Base-by-base conservation (phyloP, 92 coral and sea anemone genomes). In the Phenganax stokvisi region DNA sequence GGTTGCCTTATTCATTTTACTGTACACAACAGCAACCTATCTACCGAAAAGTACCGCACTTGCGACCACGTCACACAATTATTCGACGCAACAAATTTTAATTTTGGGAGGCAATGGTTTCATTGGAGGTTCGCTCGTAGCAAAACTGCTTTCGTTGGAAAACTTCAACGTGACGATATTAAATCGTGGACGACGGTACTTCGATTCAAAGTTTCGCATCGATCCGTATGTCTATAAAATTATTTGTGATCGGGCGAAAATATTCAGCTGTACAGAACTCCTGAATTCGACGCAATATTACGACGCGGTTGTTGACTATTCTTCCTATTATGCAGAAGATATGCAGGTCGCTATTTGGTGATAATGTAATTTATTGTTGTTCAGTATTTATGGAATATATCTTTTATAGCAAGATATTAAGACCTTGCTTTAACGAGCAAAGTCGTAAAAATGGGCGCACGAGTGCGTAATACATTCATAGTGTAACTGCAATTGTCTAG, bases 71-170 rank as follows among this genome's bases (percentile, higher is more conserved):
- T 17, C 3, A 25, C 67, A 61, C 7, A 61, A 61, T 15, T 10
- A 62, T 64, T 64, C 70, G 70, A 64, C 70, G 70, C 70, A n/a
- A 20, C 70, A 64, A 17, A 37, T 74, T 76, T 92, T 89, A 52
- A 88, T 91, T 16, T 87, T 91, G 30, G 97, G 97, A 67, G 97
- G 97, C 7, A 90, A 91, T 83, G 97, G 97, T 12, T 84, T 91
- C 72, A 71, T 91, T 0, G 97, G 97, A 0, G 83, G 89, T 37
- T 92, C 90, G 76, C 75, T 90, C 3, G 97, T 87, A 0, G 78
- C 88, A 12, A 81, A 83, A 10, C 72, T 91, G 57, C 88, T 86
- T 28, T 81, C 87, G 3, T 47, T 72, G 1, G 79, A 62, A 11
- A 82, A 80, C 54, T 65, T 85, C 56, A 88, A 89, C 54, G 84